Base-by-base conservation (phyloP, 2,888 invertebrate genomes). In the Mycalesis mineus region DNA sequence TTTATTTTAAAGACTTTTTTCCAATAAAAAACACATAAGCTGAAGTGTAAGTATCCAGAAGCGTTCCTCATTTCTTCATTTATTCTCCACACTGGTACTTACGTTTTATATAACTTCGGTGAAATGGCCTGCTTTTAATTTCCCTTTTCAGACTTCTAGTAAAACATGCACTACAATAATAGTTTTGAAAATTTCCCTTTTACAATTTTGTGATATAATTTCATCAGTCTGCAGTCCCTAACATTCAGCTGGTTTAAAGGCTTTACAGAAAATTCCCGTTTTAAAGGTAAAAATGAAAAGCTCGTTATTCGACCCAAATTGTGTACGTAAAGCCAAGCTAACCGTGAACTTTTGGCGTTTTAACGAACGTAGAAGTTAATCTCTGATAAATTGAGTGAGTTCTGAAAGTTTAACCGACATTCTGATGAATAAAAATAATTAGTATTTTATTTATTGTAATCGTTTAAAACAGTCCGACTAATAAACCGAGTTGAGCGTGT, bases 261-360 rank as follows among this genome's bases (percentile, higher is more conserved):
- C 66, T 75, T 73, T 69, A 68, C 68, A 66, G 64, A 65, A 74
- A 75, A 76, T 71, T 73, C 68, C 56, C 68, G 72, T 75, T 77
- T 74, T 73, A 73, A 74, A 74, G 69, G 72, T 73, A 74, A 77
- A 80, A 79, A 73, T 71, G 70, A 70, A 78, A 73, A 70, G 66
- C 71, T 68, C 65, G 70, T 72, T 72, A 71, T 75, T 72, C 71
- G 67, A 73, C 72, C 74, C 65, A 77, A 76, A 78, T 77, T 74
- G 72, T 74, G 68, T 72, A 72, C 66, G 69, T 66, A 69, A 68
- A 63, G 71, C 68, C 70, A 71, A 77, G 68, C 74, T 74, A 78
- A 75, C 74, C 75, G 74, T 72, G 72, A 75, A 78, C 71, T 75
- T 78, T 73, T 66, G 62, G 67, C 67, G 64, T 74, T 79, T 78